A percentile compares a stretch with the other conserved stretches of the same genome.
Evolutionary conservation across 2,113 vertebrate genomes (phyloP).

Genomic region (Chionis minor): DNA sequence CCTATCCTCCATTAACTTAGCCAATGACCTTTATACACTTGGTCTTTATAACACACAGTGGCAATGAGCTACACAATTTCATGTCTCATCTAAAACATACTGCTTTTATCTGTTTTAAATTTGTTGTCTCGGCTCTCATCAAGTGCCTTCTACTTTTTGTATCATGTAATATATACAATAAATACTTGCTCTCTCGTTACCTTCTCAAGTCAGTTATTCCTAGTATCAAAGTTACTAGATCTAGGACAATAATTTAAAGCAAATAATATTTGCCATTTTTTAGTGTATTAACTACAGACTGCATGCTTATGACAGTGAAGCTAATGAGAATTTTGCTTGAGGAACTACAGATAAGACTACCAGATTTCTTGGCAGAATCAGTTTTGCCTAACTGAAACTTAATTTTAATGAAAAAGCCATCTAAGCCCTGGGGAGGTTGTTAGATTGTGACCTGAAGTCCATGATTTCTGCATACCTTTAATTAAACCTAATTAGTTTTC

Average conservation of each 20-base stretch:
- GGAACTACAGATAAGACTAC: background rate
- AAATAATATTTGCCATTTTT: background rate
- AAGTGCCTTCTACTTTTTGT: background rate
- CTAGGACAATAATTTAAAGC: background rate
- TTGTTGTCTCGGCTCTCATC: background rate
- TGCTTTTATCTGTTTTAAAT: background rate
- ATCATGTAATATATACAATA: background rate
- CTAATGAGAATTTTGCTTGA: slow-evolving; percentile 26
- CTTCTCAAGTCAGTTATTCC: background rate
- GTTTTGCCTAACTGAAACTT: background rate
- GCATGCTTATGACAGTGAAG: background rate
- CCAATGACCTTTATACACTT: background rate
- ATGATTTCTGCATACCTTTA: background rate
- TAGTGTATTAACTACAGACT: background rate
- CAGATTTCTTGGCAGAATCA: slow-evolving; percentile 18
- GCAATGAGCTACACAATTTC: background rate
- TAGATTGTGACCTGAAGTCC: background rate
- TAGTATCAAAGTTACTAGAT: background rate
- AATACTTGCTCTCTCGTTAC: background rate
- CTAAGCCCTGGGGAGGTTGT: background rate
- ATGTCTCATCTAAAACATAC: background rate
- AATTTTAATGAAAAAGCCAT: slow-evolving; percentile 13
- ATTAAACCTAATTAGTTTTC: background rate
- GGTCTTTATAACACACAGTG: background rate
- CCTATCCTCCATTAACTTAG: background rate